Conservation (phyloP, 2,797 vertebrate species). For the Pyrocephalus nanus region DNA sequence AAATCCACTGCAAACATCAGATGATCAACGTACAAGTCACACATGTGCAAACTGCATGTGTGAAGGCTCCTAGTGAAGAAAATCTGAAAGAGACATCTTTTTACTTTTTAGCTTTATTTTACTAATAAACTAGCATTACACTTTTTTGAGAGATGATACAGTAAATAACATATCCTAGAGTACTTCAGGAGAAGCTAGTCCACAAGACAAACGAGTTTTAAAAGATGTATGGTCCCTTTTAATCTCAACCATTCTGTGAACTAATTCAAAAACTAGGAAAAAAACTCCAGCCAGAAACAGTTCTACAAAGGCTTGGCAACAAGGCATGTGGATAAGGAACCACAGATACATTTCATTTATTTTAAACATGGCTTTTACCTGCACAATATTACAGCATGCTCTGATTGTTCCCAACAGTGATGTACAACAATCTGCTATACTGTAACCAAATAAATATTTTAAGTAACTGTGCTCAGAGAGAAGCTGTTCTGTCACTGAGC, state of each 20-base stretch:
- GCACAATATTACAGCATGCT: neutral
- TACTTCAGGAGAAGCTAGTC: neutral
- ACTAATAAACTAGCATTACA: neutral
- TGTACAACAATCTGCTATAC: neutral
- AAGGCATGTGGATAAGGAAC: neutral
- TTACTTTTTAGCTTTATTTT: neutral
- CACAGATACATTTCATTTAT: neutral
- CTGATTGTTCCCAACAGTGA: neutral
- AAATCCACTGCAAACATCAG: neutral
- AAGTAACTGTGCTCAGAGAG: neutral
- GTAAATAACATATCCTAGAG: neutral
- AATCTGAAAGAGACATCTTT: neutral
- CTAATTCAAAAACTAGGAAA: neutral
- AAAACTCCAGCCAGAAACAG: neutral
- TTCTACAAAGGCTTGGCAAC: neutral
- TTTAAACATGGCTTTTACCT: neutral
- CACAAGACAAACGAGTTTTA: neutral
- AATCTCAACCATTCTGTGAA: neutral
- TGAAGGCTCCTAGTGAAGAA: neutral
- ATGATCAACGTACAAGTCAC: neutral
- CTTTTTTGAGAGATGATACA: neutral
- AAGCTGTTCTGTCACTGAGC: neutral
- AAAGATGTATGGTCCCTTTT: neutral
- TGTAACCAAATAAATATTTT: neutral
- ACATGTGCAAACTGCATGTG: fast-evolving